phyloP scores from a whole-genome alignment of 2,888 invertebrate genomes.

The Plebejus anna region DNA sequence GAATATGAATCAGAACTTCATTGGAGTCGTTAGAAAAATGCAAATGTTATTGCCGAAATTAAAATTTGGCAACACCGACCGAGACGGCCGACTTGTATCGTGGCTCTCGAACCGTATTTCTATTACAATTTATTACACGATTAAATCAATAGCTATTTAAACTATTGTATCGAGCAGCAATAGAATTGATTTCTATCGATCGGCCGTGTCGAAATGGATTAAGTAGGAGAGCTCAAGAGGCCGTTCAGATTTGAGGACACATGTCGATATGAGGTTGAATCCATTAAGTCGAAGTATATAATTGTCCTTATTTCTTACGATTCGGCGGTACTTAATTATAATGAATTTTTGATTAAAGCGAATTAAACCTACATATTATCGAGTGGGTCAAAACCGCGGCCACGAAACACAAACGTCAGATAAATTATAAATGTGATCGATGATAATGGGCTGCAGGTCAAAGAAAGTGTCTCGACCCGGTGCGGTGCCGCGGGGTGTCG shows the following conservation, averaged over 20 bases:
- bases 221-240: neutral
- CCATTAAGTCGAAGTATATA: slow-evolving; percentile 11
- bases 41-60: slow-evolving; percentile 56
- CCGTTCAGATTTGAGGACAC: neutral
- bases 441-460: slow-evolving; percentile 67
- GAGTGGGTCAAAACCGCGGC: slow-evolving; percentile 31
- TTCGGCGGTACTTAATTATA: slow-evolving; percentile 14
- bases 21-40: slow-evolving; percentile 64
- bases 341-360: slow-evolving; percentile 21
- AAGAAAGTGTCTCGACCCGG: slow-evolving; percentile 74
- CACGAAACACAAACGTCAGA: slow-evolving; percentile 74
- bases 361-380: slow-evolving; percentile 19
- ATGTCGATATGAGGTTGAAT: slow-evolving; percentile 9
- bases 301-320: slow-evolving; percentile 16
- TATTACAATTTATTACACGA: slow-evolving; percentile 23
- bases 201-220: slow-evolving; percentile 8
- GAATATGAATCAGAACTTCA: slow-evolving; percentile 59
- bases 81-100: slow-evolving; percentile 31
- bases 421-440: slow-evolving; percentile 76
- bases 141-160: slow-evolving; percentile 15
- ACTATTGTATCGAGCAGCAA: slow-evolving; percentile 1
- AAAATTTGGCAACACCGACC: slow-evolving; percentile 50
- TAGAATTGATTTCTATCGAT: slow-evolving; percentile 11
- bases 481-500: neutral
- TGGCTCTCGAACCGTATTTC: slow-evolving; percentile 30